Evolutionary conservation across 2,113 vertebrate genomes (phyloP).

Genomic region (Semicossyphus pulcher): DNA sequence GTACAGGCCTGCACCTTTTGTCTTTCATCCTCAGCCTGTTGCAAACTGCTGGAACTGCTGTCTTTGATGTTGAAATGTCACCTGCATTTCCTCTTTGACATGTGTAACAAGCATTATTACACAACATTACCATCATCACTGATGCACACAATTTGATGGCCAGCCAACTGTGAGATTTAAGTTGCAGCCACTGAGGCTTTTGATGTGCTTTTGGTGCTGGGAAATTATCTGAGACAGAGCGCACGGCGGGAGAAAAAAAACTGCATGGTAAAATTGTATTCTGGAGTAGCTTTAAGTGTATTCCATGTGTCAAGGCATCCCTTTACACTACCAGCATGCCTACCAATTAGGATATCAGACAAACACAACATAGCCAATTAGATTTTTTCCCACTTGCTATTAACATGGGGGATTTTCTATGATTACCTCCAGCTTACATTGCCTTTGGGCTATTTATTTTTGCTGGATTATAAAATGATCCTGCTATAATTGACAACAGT

Average conservation of each 20-base stretch:
- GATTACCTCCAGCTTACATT: constrained; percentile 52
- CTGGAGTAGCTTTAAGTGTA: constrained; percentile 19
- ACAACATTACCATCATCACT: constrained; percentile 42
- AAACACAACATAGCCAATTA: constrained; percentile 42
- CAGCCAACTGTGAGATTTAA: constrained; percentile 46
- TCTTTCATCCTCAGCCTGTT: constrained; percentile 39
- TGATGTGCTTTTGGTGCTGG: constrained; percentile 44
- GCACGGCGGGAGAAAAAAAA: neutral
- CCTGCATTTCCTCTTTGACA: constrained; percentile 42
- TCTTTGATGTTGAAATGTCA: constrained; percentile 56
- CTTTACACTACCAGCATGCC: constrained; percentile 36
- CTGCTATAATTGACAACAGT: constrained; percentile 32
- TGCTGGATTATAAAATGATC: constrained; percentile 51
- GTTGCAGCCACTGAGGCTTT: constrained; percentile 15
- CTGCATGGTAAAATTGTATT: constrained; percentile 25
- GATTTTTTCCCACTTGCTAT: constrained; percentile 24
- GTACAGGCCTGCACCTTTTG: constrained; percentile 20
- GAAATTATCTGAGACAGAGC: constrained; percentile 27
- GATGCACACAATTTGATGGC: constrained; percentile 52
- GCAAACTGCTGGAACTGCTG: constrained; percentile 22
- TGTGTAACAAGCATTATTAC: constrained; percentile 30
- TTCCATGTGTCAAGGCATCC: constrained; percentile 38
- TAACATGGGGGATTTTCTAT: constrained; percentile 45
- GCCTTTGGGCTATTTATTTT: constrained; percentile 52
- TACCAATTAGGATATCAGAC: constrained; percentile 46